Evolutionary conservation across 2,888 invertebrate genomes (phyloP), one percentile per base, ranked within the genome.

Genomic region (Eristalinus sepulchralis): DNA sequence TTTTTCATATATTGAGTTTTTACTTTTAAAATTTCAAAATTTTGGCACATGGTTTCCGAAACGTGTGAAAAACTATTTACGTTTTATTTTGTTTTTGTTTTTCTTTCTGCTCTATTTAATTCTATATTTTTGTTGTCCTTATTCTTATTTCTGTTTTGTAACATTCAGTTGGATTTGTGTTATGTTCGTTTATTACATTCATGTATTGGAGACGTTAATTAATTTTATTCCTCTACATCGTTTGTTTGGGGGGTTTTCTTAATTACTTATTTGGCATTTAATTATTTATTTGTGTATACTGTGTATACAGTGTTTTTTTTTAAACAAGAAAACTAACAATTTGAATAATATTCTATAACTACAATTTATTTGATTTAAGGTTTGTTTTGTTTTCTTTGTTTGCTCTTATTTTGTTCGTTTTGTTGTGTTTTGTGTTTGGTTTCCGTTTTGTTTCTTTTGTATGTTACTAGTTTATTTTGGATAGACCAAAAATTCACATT

Each of bases 41-140:
- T 87, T 87, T 87, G 87, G 87, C 87, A 87, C 87, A 87, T 87
- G 87, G 87, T 87, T 87, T 87, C 87, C 87, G 87, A 87, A 87
- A 87, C 87, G 66, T 83, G 83, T 87, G 87, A 87, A 87, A 86
- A 86, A 86, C 83, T 86, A 86, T 82, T 27, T 27, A 3, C 27
- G 5, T 27, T 82, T 81, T n/a, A n/a, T n/a, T n/a, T n/a, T n/a
- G n/a, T n/a, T n/a, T n/a, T n/a, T n/a, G n/a, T 68, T 27, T 81
- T 31, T 53, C 76, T 31, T 73, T 64, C 55, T 73, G 5, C 67
- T 77, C 47, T 77, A 47, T 76, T 72, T 81, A 72, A 63, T 67
- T 20, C 76, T 81, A 77, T 27, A 72, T 81, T 33, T 57, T 68
- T 63, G 27, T 73, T 63, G 34, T 73, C 59, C 27, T 77, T 76